Conservation (phyloP, 2,113 vertebrate species). For the Tricholaema leucomelas region DNA sequence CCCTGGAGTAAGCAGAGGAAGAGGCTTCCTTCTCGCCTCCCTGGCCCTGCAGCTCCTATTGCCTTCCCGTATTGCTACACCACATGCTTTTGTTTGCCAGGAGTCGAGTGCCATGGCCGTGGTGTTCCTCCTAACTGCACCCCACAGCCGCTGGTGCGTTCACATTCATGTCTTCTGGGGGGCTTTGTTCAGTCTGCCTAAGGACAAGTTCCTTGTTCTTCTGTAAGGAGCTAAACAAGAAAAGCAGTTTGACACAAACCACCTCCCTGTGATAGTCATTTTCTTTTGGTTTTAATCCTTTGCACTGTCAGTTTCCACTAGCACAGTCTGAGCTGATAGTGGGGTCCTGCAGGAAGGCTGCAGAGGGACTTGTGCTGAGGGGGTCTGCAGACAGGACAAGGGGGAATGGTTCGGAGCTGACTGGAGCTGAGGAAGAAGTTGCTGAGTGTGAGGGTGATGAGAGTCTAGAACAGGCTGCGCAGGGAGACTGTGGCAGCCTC, state of each 20-base stretch:
- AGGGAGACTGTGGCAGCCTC: no score
- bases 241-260: not conserved
- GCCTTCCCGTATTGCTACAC: not conserved
- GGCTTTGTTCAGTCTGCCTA: not conserved
- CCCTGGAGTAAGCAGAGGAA: not conserved
- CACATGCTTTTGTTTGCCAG: not conserved
- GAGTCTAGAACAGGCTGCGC: no score
- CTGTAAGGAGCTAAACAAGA: not conserved
- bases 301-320: not conserved
- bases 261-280: not conserved
- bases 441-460: no score
- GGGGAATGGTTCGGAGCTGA: no score
- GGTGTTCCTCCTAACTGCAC: not conserved
- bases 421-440: no score
- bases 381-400: no score
- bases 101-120: not conserved
- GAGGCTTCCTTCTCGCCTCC: not conserved
- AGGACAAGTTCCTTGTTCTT: not conserved
- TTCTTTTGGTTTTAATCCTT: not conserved
- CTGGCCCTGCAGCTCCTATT: not conserved
- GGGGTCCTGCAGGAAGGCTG: no score
- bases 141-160: not conserved
- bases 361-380: no score
- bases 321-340: not conserved
- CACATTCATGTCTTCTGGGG: not conserved